phyloP scores from a whole-genome alignment of 2,113 vertebrate genomes.

The Mus pahari region DNA sequence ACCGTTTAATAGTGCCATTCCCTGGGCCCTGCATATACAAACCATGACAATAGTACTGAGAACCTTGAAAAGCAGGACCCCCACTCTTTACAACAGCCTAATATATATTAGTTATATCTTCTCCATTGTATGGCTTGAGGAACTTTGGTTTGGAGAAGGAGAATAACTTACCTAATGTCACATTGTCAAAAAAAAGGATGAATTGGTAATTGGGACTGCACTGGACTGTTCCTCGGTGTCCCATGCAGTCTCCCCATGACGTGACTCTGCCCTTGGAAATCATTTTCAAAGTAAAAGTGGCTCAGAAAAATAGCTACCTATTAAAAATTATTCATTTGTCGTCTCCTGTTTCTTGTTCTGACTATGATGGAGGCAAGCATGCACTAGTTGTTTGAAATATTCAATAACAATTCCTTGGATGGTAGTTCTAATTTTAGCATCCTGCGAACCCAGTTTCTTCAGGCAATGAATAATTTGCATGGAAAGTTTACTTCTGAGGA shows the following conservation, averaged over 20 bases:
- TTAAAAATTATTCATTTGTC: constrained; percentile 60
- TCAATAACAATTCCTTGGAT: constrained; percentile 62
- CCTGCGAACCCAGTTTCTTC: constrained; percentile 63
- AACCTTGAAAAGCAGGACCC: not conserved
- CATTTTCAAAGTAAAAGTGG: not conserved
- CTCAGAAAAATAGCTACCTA: constrained; percentile 48
- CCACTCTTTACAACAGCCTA: not conserved
- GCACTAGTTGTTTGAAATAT: constrained; percentile 69
- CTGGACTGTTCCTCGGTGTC: not conserved
- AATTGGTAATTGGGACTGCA: not conserved
- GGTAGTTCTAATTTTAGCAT: constrained; percentile 77
- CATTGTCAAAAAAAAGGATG: not conserved
- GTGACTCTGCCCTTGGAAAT: constrained; percentile 28
- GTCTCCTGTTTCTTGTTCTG: constrained; percentile 32
- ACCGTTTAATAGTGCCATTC: no score
- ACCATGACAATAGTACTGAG: not conserved
- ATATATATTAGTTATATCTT: not conserved
- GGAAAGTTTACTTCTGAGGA: constrained; percentile 72
- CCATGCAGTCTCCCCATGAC: not conserved
- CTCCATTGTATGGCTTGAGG: not conserved
- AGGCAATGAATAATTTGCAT: constrained; percentile 74
- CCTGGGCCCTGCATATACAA: no score
- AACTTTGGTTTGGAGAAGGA: not conserved
- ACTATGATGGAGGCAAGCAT: constrained; percentile 26
- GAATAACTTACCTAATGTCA: not conserved